A percentile compares a stretch with the other conserved stretches of the same genome.
phyloP scores from a whole-genome alignment of 2,888 invertebrate species.

The Polydrusus tereticollis region DNA sequence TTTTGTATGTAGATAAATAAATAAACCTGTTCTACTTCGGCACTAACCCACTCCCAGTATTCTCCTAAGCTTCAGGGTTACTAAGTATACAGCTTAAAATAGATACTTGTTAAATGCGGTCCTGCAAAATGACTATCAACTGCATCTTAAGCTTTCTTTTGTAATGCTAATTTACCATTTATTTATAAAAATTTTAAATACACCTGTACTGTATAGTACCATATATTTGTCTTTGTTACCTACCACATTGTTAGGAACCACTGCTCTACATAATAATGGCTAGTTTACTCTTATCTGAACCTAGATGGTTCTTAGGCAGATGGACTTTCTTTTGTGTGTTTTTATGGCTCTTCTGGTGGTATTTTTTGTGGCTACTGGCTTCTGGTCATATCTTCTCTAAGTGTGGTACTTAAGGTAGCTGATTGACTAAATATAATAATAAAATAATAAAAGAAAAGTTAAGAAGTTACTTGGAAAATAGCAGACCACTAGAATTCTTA shows the following conservation, averaged over 20 bases:
- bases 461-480: too few species aligned
- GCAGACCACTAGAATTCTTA: too few species aligned
- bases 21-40: too few species aligned
- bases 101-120: slow-evolving; percentile 1
- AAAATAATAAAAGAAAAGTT: too few species aligned
- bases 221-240: slow-evolving; percentile 46
- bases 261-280: slow-evolving; percentile 52
- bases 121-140: slow-evolving; percentile 23
- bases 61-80: background rate
- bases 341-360: slow-evolving; percentile 25
- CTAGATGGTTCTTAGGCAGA: slow-evolving; percentile 32
- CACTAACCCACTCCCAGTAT: too few species aligned
- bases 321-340: slow-evolving; percentile 42
- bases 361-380: slow-evolving; percentile 21
- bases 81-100: background rate
- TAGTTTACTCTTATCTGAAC: slow-evolving; percentile 46
- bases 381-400: too few species aligned
- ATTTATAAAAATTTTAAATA: slow-evolving; percentile 39
- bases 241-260: slow-evolving; percentile 47
- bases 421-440: too few species aligned
- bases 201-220: slow-evolving; percentile 48
- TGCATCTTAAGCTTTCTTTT: slow-evolving; percentile 34
- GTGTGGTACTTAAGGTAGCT: too few species aligned
- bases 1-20: background rate
- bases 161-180: slow-evolving; percentile 42